Base-by-base conservation (phyloP, 2,888 invertebrate genomes). In the Melinopterus prodromus region DNA sequence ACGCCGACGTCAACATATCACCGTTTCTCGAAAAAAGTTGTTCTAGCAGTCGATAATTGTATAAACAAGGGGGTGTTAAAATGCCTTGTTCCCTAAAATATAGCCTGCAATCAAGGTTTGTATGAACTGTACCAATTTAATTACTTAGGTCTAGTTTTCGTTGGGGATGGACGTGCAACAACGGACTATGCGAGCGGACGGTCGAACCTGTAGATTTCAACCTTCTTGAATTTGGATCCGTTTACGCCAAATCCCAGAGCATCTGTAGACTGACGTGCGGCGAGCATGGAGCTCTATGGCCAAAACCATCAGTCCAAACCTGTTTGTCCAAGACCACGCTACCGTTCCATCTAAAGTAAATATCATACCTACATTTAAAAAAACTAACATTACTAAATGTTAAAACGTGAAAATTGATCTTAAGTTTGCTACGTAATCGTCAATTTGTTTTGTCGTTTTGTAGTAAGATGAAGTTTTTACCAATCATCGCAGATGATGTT, bases 201-300 rank as follows among this genome's bases (percentile, higher is more conserved):
- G 36, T 70, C 2, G 76, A 70, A 76, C 79, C 79, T 69, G 26
- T 79, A 6, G 38, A 77, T 14, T 35, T 77, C 69, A 69, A 36
- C n/a, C 14, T 74, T 16, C 74, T 15, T n/a, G 74, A 74, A 36
- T 74, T 26, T 36, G 74, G 36, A 35, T 36, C 6, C 37, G 6
- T 7, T 9, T 74, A 74, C 37, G 12, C 37, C 9, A 74, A 74
- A 74, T 83, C 92, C 78, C 87, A 94, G 82, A 91, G 92, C 80
- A 90, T 92, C 70, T 95, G 95, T 84, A 91, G 94, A 16, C 90
- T 95, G 6, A 92, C 93, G 0, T 95, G 95, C 84, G 94, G 94
- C 0, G 88, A 91, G 69, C 93, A 92, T 84, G 94, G 95, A 0
- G 91, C 92, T 0, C 90, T 95, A 15, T 95, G 95, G 95, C 95